Evolutionary conservation across 2,113 vertebrate species (phyloP).

Genomic region (Leptobrachium ailaonicum): DNA sequence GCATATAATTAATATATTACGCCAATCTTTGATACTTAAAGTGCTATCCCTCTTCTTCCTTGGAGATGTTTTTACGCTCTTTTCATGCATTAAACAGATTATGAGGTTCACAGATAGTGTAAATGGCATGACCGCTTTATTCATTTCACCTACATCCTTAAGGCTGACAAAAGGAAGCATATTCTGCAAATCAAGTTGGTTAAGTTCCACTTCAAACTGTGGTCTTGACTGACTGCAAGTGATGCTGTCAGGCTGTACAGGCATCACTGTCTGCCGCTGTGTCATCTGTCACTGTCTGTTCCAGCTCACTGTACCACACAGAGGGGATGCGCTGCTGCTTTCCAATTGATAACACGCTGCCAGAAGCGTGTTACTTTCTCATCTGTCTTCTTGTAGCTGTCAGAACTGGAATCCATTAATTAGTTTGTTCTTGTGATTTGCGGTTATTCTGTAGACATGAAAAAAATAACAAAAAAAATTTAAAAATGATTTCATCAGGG

Average conservation of each 20-base stretch:
- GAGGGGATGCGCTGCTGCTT: slow-evolving; percentile 81
- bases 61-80: slow-evolving; percentile 3
- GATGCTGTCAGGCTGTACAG: slow-evolving; percentile 88
- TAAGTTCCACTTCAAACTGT: slow-evolving; percentile 69
- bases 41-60: slow-evolving; percentile 1
- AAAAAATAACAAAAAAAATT: slow-evolving; percentile 20
- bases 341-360: slow-evolving; percentile 84
- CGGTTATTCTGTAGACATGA: slow-evolving; percentile 37
- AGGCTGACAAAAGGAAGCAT: slow-evolving; percentile 64
- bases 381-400: slow-evolving; percentile 90
- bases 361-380: slow-evolving; percentile 84
- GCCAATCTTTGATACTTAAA: no score
- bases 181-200: slow-evolving; percentile 74
- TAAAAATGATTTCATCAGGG: slow-evolving; percentile 8
- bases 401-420: slow-evolving; percentile 94
- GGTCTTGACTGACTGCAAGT: slow-evolving; percentile 87
- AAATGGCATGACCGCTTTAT: slow-evolving; percentile 60
- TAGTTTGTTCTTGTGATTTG: slow-evolving; percentile 67
- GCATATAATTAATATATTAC: no score
- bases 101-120: slow-evolving; percentile 54
- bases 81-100: slow-evolving; percentile 51
- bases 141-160: slow-evolving; percentile 54
- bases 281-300: slow-evolving; percentile 96
- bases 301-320: slow-evolving; percentile 94
- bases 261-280: slow-evolving; percentile 86